A percentile compares a stretch with the other conserved stretches of the same genome.
Evolutionary conservation across 23 tunicate genomes (phyloP).

Genomic region (Styela clava): DNA sequence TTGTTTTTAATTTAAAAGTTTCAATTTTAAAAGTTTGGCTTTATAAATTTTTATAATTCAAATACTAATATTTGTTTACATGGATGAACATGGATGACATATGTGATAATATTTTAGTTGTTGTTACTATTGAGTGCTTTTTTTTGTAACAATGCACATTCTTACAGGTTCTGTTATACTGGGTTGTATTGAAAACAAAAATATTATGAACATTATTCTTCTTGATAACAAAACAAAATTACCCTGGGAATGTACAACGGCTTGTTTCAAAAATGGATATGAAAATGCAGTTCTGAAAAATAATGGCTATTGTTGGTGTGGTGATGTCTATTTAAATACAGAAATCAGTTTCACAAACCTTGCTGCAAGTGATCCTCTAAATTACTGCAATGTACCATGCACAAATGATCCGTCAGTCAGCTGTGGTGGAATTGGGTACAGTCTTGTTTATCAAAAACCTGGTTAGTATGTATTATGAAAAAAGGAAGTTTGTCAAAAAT

Average conservation of each 20-base stretch:
- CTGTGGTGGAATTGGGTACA: conserved; percentile 13
- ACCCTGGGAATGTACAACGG: conserved; percentile 5
- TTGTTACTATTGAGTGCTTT: too few species aligned
- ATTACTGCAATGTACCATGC: conserved; percentile 15
- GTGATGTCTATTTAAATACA: not conserved
- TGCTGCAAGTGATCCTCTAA: not conserved
- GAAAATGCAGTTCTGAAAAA: conserved; percentile 22
- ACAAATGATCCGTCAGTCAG: not conserved
- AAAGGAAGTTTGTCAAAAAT: not conserved
- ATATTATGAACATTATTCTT: not conserved
- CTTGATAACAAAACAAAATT: not conserved
- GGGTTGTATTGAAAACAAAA: conserved; percentile 3
- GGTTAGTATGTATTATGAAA: conserved; percentile 10
- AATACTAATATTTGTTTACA: too few species aligned
- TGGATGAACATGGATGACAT: too few species aligned
- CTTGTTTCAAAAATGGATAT: conserved; percentile 17
- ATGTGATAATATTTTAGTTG: too few species aligned
- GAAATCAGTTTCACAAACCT: not conserved
- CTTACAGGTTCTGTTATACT: conserved; percentile 6
- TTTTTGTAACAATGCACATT: too few species aligned
- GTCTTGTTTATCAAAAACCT: conserved; percentile 26
- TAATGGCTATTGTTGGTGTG: conserved; percentile 10
- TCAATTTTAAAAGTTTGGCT: too few species aligned
- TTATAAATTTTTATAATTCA: too few species aligned
- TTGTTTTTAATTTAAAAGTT: too few species aligned